Conservation (phyloP, 2,113 vertebrate genomes). For the Arenaria interpres region DNA sequence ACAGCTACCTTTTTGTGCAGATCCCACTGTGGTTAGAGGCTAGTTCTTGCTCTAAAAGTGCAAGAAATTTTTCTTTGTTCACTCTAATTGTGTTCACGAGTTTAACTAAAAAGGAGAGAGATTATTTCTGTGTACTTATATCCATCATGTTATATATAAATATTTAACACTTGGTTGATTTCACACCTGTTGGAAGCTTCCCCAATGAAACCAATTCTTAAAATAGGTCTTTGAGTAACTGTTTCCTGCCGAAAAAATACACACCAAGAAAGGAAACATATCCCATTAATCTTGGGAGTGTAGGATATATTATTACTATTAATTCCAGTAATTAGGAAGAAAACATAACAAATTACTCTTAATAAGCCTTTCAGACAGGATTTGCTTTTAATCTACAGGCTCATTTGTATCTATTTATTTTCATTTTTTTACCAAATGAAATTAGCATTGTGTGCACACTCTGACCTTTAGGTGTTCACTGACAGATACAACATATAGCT, state of each 20-base stretch:
- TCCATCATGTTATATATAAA: not conserved
- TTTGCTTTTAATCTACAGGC: conserved; percentile 55
- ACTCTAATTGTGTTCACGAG: not conserved
- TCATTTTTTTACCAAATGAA: not conserved
- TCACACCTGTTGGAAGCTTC: not conserved
- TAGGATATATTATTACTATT: conserved; percentile 60
- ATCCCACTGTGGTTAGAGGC: not conserved
- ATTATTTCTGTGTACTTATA: not conserved
- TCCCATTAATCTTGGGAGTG: conserved; percentile 15
- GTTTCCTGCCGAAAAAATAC: not conserved
- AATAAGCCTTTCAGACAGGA: conserved; percentile 60
- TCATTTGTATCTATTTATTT: conserved; percentile 58
- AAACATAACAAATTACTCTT: conserved; percentile 70
- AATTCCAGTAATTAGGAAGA: conserved; percentile 66
- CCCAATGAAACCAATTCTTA: not conserved
- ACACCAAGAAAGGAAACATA: not conserved
- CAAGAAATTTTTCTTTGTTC: not conserved
- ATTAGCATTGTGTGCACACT: not conserved
- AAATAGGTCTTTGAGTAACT: not conserved
- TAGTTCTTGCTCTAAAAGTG: not conserved
- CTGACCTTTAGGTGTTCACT: conserved; percentile 5
- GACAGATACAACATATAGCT: not conserved
- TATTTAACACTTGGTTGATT: not conserved
- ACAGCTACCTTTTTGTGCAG: not conserved
- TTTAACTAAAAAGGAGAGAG: not conserved